Percentiles rank a stretch among this genome's conserved stretches.
These are phyloP conservation scores for Paramuricea clavata DNA, from an alignment of 92 coral and sea anemone genomes.

Conservation along the genomic window DNA sequence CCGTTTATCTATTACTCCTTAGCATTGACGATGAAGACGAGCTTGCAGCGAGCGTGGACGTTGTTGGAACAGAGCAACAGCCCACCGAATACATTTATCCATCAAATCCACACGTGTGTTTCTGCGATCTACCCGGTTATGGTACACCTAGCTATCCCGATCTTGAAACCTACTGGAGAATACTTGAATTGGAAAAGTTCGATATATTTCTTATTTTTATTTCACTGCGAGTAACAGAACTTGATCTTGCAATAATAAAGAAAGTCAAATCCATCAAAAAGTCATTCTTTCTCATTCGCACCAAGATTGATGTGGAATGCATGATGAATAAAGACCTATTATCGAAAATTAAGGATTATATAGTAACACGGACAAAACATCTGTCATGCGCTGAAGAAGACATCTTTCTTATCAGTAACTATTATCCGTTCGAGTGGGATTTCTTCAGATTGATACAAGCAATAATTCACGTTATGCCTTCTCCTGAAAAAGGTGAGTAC, in stretches of 20 bases:
- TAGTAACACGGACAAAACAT: background rate
- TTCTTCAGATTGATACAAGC: constrained; percentile 29
- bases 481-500: constrained; percentile 8
- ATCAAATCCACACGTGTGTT: constrained; percentile 28
- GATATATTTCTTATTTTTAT: constrained; percentile 57
- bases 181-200: background rate
- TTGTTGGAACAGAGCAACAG: background rate
- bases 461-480: constrained; percentile 14
- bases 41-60: constrained; percentile 45
- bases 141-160: constrained; percentile 58
- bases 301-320: constrained; percentile 46
- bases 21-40: constrained; percentile 26
- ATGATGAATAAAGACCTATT: constrained; percentile 6
- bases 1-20: too few relatives aligned
- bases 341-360: background rate
- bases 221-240: constrained; percentile 49
- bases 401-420: constrained; percentile 61
- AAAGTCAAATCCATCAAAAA: constrained; percentile 41
- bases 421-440: constrained; percentile 27
- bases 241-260: constrained; percentile 47
- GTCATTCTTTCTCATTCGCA: constrained; percentile 50
- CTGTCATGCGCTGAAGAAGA: background rate
- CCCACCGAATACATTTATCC: constrained; percentile 49
- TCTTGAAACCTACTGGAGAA: background rate
- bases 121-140: constrained; percentile 65